Evolutionary conservation across 2,113 vertebrate species (phyloP), one percentile per base, ranked within the genome.

Genomic region (Chaetura pelagica): DNA sequence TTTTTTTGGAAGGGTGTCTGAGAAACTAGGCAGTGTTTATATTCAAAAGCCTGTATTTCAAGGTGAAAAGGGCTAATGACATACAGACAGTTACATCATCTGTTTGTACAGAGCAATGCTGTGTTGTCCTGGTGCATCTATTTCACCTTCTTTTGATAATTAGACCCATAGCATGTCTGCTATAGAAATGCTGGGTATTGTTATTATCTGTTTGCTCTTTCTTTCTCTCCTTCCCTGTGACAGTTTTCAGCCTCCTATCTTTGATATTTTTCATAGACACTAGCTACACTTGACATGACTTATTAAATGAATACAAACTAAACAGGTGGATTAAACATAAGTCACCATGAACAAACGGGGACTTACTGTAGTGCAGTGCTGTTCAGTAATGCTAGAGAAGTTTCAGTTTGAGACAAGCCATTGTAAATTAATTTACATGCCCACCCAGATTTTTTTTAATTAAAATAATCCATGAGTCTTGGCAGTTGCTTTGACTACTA

Each of bases 381-480:
- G 44, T 46, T 93, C 74, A 67, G 89, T 55, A 91, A 87, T 74
- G 42, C 67, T 76, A 75, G 32, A 80, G 59, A 89, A 82, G 23
- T 84, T 96, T 94, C 84, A 49, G 23, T 94, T 61, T 92, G 51
- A 84, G 87, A 90, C 84, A 95, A 93, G 76, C 14, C 42, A 68
- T 57, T 12, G 0, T n/a, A 94, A 95, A 93, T 92, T 42, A 90
- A 97, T 90, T 89, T 81, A 83, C 81, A 82, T 91, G 92, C 82
- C 80, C 94, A 93, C 79, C 85, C 91, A 97, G 89, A 96, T 97
- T 96, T 96, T 96, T 95, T 96, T 97, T 97, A 94, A 98, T 98
- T 97, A 96, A 97, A 98, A 97, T 98, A 32, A 94, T 90, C 94
- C 90, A 29, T 75, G 92, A 96, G 83, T 93, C 86, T 93, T 95